Conservation (phyloP, 1,140 invertebrate species). For the Lamellibrachia luymesi region DNA sequence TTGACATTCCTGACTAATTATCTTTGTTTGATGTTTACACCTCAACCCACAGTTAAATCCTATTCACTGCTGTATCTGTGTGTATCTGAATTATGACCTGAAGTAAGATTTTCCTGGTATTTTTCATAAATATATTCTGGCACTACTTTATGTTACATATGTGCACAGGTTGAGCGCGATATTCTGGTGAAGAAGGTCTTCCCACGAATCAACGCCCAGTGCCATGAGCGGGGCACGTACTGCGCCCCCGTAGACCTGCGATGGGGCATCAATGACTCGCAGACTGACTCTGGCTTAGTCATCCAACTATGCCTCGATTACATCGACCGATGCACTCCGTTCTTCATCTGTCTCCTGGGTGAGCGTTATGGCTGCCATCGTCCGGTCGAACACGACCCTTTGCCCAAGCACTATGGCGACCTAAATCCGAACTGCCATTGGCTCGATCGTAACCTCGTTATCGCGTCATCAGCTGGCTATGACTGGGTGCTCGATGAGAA, state of each 20-base stretch:
- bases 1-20: too few relatives aligned
- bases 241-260: constrained; percentile 46
- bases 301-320: constrained; percentile 44
- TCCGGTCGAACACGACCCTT: constrained; percentile 28
- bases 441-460: constrained; percentile 46
- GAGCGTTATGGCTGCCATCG: constrained; percentile 50
- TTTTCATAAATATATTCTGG: neutral
- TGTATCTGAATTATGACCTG: neutral
- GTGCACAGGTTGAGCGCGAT: constrained; percentile 37
- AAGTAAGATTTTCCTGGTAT: neutral
- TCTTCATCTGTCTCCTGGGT: constrained; percentile 51
- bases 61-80: neutral
- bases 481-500: constrained; percentile 45
- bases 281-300: constrained; percentile 37
- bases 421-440: constrained; percentile 37
- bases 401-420: constrained; percentile 31
- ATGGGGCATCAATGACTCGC: constrained; percentile 38
- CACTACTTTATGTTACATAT: neutral
- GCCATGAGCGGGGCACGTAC: constrained; percentile 38
- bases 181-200: constrained; percentile 41
- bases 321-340: constrained; percentile 45
- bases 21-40: too few relatives aligned
- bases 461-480: constrained; percentile 48
- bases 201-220: constrained; percentile 41
- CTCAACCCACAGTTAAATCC: too few relatives aligned